Evolutionary conservation across 1,140 invertebrate genomes (phyloP).

Genomic region (Saccostrea cuccullata): DNA sequence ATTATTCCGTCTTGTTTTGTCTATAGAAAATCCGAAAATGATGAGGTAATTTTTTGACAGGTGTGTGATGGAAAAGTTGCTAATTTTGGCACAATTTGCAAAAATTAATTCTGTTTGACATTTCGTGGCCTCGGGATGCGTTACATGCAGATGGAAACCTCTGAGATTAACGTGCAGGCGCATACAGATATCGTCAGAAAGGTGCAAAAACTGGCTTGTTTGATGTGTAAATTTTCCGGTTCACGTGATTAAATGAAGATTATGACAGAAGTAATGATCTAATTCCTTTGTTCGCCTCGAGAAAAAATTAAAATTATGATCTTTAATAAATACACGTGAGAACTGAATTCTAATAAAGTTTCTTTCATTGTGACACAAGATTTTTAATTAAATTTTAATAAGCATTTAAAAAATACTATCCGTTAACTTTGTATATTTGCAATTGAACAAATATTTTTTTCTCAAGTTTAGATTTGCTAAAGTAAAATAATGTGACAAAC

Average conservation of each 20-base stretch:
- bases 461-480: too few relatives aligned
- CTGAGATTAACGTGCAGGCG: neutral
- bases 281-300: neutral
- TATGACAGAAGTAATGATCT: neutral
- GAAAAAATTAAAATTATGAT: neutral
- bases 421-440: too few relatives aligned
- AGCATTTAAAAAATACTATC: too few relatives aligned
- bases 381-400: neutral
- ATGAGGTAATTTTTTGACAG: conserved; percentile 30
- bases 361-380: neutral
- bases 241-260: neutral
- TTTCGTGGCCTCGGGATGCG: neutral
- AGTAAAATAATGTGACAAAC: too few relatives aligned
- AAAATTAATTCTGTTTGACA: conserved; percentile 4
- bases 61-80: neutral
- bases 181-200: neutral
- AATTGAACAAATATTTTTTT: too few relatives aligned
- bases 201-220: neutral
- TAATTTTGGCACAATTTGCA: neutral
- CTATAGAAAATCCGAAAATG: neutral
- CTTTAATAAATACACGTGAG: neutral
- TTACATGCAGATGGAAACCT: neutral
- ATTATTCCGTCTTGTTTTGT: conserved; percentile 17
- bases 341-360: neutral
- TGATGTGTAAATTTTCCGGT: neutral